Base-by-base conservation (phyloP, 2,888 invertebrate genomes). In the Osedax fenrisi region DNA sequence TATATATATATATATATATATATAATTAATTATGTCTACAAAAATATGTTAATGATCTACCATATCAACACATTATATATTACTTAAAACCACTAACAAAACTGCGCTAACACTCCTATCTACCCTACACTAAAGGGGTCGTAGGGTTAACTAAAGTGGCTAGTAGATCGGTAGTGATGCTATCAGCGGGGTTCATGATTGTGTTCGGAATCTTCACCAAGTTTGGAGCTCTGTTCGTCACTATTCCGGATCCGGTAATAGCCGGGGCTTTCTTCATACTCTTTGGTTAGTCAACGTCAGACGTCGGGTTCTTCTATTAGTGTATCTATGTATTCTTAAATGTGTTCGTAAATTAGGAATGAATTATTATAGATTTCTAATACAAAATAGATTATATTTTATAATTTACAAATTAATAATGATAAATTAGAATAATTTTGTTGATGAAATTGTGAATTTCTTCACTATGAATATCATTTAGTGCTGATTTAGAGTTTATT, bases 171-270 rank as follows among this genome's bases (percentile, higher is more conserved):
- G 86, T 84, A 0, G 83, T 86, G 78, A 81, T 83, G 64, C 78
- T 82, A 23, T 84, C 86, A 0, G 86, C 85, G 2, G 23, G 84
- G 2, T 80, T 86, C 73, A 82, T 86, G 77, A 80, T 86, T 10
- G 41, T 83, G 3, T 81, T 84, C 62, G 86, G 86, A 2, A 72
- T 86, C 1, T 80, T 85, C 76, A 85, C 85, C 5, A 86, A 86
- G 78, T 81, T 86, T 75, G 86, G 86, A 0, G 86, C 86, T 3
- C 75, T 85, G 22, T 82, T 86, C 41, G 85, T 84, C 26, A 84
- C 84, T 41, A 83, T 87, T 66, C 86, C 86, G 0, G 85, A 86
- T 75, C 86, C 87, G 0, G 82, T 87, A 21, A 83, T 87, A 13
- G 87, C 82, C 2, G 83, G 82, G 2, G 79, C 82, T 2, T 80